phyloP scores from a whole-genome alignment of 2,888 invertebrate genomes.

The Callyntrura sp. region DNA sequence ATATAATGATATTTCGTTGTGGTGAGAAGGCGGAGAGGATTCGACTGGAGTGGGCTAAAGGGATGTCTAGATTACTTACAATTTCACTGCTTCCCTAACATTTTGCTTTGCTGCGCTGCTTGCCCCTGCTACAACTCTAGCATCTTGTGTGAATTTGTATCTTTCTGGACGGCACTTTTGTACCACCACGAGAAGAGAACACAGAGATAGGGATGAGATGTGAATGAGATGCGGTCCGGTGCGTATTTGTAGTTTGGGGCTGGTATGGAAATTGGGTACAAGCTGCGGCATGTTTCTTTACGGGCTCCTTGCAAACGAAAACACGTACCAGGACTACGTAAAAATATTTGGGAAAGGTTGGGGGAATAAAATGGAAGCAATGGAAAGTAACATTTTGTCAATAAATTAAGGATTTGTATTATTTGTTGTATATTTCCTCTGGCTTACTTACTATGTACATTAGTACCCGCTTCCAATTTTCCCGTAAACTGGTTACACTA shows the following conservation, averaged over 20 bases:
- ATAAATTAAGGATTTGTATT: slow-evolving; percentile 57
- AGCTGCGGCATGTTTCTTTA: neutral
- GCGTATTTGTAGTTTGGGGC: slow-evolving; percentile 51
- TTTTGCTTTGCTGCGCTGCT: neutral
- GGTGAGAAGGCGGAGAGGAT: slow-evolving; percentile 10
- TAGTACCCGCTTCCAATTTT: neutral
- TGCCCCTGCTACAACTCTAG: neutral
- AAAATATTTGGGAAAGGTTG: slow-evolving; percentile 60
- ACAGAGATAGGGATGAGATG: slow-evolving; percentile 37
- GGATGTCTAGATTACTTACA: slow-evolving; percentile 47
- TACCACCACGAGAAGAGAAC: neutral
- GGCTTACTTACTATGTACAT: neutral
- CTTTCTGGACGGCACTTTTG: slow-evolving; percentile 10
- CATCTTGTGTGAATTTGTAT: slow-evolving; percentile 41
- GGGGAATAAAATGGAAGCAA: slow-evolving; percentile 20
- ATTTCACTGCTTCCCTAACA: neutral
- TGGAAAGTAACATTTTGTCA: slow-evolving; percentile 50
- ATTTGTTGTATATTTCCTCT: slow-evolving; percentile 15
- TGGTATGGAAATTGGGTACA: slow-evolving; percentile 32
- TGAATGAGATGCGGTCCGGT: slow-evolving; percentile 54
- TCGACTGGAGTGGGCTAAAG: slow-evolving; percentile 15
- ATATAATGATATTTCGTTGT: slow-evolving; percentile 36
- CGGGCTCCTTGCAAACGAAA: too few species aligned
- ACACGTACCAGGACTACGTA: neutral
- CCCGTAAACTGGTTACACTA: neutral